phyloP scores from a whole-genome alignment of 2,113 vertebrate species.

The Struthio camelus region DNA sequence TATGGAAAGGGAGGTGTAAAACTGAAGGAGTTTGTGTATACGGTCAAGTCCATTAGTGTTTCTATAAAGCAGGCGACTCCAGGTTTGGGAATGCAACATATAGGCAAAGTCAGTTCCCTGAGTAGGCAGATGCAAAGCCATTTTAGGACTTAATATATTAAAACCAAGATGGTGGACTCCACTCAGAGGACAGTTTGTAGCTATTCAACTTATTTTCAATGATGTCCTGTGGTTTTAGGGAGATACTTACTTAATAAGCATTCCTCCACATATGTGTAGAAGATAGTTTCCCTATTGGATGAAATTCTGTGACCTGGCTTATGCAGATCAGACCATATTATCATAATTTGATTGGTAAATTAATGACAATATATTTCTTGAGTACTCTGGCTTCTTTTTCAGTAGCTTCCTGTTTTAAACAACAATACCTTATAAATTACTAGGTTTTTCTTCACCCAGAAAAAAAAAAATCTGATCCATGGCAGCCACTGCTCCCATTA shows the following conservation, averaged over 20 bases:
- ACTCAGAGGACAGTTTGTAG: background rate
- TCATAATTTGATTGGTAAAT: background rate
- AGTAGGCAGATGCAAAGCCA: fast-evolving
- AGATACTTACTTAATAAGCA: background rate
- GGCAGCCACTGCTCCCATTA: background rate
- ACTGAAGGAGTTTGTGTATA: background rate
- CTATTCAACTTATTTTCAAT: too few relatives aligned
- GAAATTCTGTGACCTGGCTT: background rate
- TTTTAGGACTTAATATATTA: background rate
- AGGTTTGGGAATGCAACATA: background rate
- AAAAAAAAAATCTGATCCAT: background rate
- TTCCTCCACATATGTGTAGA: fast-evolving
- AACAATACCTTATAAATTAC: background rate
- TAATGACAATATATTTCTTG: background rate
- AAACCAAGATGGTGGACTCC: background rate
- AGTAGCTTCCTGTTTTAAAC: background rate
- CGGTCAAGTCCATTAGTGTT: fast-evolving
- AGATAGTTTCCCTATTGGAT: background rate
- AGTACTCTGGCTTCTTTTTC: background rate
- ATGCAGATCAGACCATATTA: background rate
- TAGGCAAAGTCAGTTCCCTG: background rate
- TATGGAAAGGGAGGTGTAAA: background rate
- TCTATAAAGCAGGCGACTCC: background rate
- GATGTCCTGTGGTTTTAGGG: background rate
- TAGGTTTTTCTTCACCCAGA: background rate